Base-by-base conservation (phyloP, 2,113 vertebrate genomes). In the Polyodon spathula region DNA sequence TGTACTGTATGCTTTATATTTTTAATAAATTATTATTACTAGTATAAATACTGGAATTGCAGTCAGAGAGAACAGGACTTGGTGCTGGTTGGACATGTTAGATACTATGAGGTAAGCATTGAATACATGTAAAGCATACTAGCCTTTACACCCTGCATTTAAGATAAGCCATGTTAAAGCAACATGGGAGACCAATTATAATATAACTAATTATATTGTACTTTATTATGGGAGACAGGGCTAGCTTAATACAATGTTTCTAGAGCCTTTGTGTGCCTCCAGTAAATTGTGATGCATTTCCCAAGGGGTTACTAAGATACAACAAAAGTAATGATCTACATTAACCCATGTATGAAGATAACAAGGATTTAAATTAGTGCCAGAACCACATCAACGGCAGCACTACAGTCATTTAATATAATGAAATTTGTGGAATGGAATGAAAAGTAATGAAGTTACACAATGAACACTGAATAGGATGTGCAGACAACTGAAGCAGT, bases 301-400 rank as follows among this genome's bases (percentile, higher is more conserved):
- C 79, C 62, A 6, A 60, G 65, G 58, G 46, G 68, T 73, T 67
- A 68, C 65, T 59, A 64, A 78, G 69, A 72, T 68, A 62, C 55
- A 61, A 62, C 42, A 71, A 63, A 65, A 76, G 70, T 73, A 76
- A 74, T 70, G 65, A 73, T 64, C 63, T 66, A 67, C 72, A 76
- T 78, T 79, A 79, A 78, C 53, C 56, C 63, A 70, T 70, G 16
- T 64, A 66, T 39, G 70, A 61, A 0, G 38, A 73, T 74, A 81
- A 78, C 70, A 78, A 80, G 58, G 42, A 73, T 67, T 81, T 77
- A 77, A 82, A 81, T 84, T 84, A 78, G 64, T 65, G 56, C 66
- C 63, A 66, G 68, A 74, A 78, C 74, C 0, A 38, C 67, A 81
- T 76, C 63, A 69, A 43, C 76, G 70, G 51, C 38, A 63, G 61